A percentile compares a stretch with the other conserved stretches of the same genome.
Evolutionary conservation across 2,888 invertebrate genomes (phyloP).

Genomic region (Sinotaia quadrata): DNA sequence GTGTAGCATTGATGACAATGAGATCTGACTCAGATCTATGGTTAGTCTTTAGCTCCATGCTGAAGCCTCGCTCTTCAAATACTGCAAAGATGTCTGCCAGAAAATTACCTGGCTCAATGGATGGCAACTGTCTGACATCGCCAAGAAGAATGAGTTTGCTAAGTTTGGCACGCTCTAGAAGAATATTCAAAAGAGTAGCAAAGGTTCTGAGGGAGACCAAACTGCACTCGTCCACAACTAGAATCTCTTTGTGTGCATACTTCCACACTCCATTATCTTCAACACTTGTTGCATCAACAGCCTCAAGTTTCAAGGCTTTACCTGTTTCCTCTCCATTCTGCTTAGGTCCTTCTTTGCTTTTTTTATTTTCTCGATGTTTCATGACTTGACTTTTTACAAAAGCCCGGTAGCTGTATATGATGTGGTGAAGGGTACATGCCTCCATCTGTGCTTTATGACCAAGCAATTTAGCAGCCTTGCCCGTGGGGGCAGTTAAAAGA

Average conservation of each 20-base stretch:
- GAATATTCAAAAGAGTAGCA: slow-evolving; percentile 51
- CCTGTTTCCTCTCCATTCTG: background rate
- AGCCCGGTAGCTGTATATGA: slow-evolving; percentile 43
- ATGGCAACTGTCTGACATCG: slow-evolving; percentile 65
- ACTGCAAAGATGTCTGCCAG: slow-evolving; percentile 44
- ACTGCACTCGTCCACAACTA: slow-evolving; percentile 67
- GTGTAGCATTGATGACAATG: slow-evolving; percentile 62
- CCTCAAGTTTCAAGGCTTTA: no score
- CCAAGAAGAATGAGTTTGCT: slow-evolving; percentile 61
- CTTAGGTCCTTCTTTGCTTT: slow-evolving; percentile 20
- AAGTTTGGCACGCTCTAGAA: slow-evolving; percentile 50
- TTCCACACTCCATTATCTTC: slow-evolving; percentile 18
- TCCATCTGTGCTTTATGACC: slow-evolving; percentile 53
- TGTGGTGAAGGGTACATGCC: slow-evolving; percentile 61
- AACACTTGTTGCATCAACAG: background rate
- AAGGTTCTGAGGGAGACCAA: slow-evolving; percentile 62
- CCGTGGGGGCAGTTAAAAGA: slow-evolving; percentile 64
- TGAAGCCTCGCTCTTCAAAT: slow-evolving; percentile 40
- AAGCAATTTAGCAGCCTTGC: slow-evolving; percentile 65
- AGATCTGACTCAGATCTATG: slow-evolving; percentile 63
- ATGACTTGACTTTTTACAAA: slow-evolving; percentile 12
- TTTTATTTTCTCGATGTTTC: slow-evolving; percentile 17
- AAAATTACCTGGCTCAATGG: slow-evolving; percentile 67
- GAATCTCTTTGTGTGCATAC: slow-evolving; percentile 32
- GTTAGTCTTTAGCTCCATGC: slow-evolving; percentile 57